Evolutionary conservation across 2,888 invertebrate species (phyloP).

Genomic region (Dilophus febrilis): DNA sequence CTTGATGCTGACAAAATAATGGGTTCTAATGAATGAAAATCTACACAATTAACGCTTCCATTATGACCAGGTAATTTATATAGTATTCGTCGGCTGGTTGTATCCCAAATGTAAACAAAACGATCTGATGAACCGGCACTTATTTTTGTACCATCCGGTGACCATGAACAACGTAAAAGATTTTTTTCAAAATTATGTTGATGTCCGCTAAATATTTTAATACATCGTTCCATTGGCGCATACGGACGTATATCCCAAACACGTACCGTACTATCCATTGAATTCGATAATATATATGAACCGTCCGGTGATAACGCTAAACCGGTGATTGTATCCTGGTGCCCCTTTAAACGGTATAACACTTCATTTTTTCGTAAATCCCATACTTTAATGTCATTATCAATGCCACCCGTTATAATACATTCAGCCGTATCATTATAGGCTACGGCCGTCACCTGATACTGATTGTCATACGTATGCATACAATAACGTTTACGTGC

Average conservation of each 20-base stretch:
- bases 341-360: slow-evolving; percentile 73
- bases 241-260: slow-evolving; percentile 97
- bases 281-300: slow-evolving; percentile 82
- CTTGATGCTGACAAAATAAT: slow-evolving; percentile 86
- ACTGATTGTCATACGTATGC: slow-evolving; percentile 51
- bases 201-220: slow-evolving; percentile 82
- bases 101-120: slow-evolving; percentile 95
- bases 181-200: slow-evolving; percentile 98
- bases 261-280: slow-evolving; percentile 90
- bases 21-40: slow-evolving; percentile 88
- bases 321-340: slow-evolving; percentile 90
- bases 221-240: slow-evolving; percentile 82
- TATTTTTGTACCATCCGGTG: slow-evolving; percentile 80
- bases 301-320: slow-evolving; percentile 70
- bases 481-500: slow-evolving; percentile 69
- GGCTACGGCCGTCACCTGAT: slow-evolving; percentile 70
- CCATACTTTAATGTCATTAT: slow-evolving; percentile 97
- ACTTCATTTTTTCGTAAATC: slow-evolving; percentile 80
- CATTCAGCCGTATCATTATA: slow-evolving; percentile 95
- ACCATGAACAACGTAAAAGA: slow-evolving; percentile 83
- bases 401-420: slow-evolving; percentile 87
- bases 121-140: slow-evolving; percentile 84
- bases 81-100: slow-evolving; percentile 72
- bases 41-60: slow-evolving; percentile 91
- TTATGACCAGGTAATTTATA: slow-evolving; percentile 97